Conservation (phyloP, 1,140 invertebrate genomes). For the Gryllus bimaculatus region DNA sequence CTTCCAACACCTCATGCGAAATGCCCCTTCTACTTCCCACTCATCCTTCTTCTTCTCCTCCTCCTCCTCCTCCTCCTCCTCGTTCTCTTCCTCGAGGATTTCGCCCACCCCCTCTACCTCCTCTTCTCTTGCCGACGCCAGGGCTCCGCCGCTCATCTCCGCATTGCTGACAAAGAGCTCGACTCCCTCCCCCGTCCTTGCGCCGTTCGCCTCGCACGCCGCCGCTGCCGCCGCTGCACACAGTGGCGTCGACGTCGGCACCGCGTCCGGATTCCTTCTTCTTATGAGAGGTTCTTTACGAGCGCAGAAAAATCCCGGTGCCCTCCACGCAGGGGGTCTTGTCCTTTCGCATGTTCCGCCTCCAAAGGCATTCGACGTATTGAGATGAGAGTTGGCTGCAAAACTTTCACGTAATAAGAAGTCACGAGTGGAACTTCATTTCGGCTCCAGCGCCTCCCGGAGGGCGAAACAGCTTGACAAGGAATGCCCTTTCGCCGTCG, state of each 20-base stretch:
- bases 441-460: background rate
- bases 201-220: background rate
- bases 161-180: background rate
- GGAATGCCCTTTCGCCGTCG: background rate
- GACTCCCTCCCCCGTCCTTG: too few species aligned
- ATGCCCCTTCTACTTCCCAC: too few species aligned
- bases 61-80: too few species aligned
- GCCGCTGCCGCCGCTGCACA: background rate
- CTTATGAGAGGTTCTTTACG: background rate
- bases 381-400: background rate
- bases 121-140: too few species aligned
- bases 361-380: background rate
- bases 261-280: background rate
- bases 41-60: too few species aligned
- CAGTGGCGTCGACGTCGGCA: too few species aligned
- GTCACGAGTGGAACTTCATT: background rate
- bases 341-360: background rate
- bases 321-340: background rate
- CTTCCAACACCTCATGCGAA: too few species aligned
- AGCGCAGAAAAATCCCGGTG: background rate
- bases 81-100: too few species aligned
- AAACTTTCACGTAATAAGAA: background rate
- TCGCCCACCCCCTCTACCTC: too few species aligned
- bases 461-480: background rate
- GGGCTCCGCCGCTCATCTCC: background rate